Conservation (phyloP, 2,797 vertebrate species). For the Channallabes apus region DNA sequence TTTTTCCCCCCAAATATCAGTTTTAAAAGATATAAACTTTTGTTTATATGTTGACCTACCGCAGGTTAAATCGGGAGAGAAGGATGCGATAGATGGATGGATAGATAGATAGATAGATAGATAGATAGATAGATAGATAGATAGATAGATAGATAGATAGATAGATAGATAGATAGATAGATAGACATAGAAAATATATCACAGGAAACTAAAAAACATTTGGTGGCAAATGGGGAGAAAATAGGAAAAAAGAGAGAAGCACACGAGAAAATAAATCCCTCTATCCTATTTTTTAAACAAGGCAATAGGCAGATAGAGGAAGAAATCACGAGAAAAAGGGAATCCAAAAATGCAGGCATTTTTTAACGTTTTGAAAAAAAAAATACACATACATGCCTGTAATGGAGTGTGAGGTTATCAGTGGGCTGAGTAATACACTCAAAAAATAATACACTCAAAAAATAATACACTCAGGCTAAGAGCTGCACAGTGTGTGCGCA, state of each 20-base stretch:
- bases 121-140: too few species aligned
- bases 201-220: neutral
- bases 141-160: neutral
- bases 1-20: neutral
- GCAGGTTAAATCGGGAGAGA: neutral
- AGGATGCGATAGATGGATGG: too few species aligned
- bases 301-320: neutral
- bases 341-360: neutral
- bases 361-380: neutral
- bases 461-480: neutral
- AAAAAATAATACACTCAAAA: conserved; percentile 1
- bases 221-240: too few species aligned
- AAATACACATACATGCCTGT: neutral
- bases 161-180: neutral
- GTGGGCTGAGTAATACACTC: conserved; percentile 21
- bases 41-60: neutral
- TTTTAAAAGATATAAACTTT: neutral
- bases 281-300: too few species aligned
- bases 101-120: too few species aligned
- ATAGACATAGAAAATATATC: too few species aligned
- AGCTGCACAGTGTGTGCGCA: neutral
- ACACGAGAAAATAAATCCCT: too few species aligned
- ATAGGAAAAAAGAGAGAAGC: too few species aligned
- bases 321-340: neutral
- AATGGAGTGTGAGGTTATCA: conserved; percentile 14